phyloP scores from a whole-genome alignment of 2,797 vertebrate genomes.

The Acanthopagrus latus region DNA sequence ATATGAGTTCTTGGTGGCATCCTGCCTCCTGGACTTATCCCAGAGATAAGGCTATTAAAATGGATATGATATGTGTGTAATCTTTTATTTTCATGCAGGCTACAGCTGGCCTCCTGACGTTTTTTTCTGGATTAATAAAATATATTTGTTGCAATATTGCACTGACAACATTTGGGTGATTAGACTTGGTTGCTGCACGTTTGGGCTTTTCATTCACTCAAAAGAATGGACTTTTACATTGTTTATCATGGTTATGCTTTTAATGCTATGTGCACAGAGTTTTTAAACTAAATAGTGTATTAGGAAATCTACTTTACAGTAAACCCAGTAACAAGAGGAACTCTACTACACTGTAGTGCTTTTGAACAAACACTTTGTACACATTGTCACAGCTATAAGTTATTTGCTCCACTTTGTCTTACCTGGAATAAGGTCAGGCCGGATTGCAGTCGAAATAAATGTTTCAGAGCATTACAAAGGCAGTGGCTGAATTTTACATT shows the following conservation, averaged over 20 bases:
- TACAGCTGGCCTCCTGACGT: background rate
- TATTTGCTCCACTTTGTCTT: slow-evolving; percentile 4
- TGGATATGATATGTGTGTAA: slow-evolving; percentile 54
- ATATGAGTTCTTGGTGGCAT: slow-evolving; percentile 48
- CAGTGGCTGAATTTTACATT: background rate
- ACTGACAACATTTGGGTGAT: background rate
- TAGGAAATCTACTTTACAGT: background rate
- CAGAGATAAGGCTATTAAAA: slow-evolving; percentile 49
- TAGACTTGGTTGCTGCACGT: background rate
- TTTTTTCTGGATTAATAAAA: background rate
- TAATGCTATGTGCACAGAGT: background rate
- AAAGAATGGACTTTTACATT: background rate
- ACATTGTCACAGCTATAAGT: background rate
- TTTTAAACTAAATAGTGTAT: background rate
- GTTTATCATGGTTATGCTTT: background rate
- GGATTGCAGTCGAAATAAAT: slow-evolving; percentile 2
- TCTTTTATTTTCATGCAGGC: slow-evolving; percentile 19
- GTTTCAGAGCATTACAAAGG: slow-evolving; percentile 4
- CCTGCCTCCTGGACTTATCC: slow-evolving; percentile 36
- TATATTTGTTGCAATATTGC: background rate
- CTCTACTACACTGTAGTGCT: background rate
- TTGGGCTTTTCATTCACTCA: background rate
- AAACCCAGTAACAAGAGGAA: background rate
- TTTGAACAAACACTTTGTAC: background rate
- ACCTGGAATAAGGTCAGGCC: slow-evolving; percentile 16